phyloP scores from a whole-genome alignment of 2,113 vertebrate genomes.

The Oceanites oceanicus region DNA sequence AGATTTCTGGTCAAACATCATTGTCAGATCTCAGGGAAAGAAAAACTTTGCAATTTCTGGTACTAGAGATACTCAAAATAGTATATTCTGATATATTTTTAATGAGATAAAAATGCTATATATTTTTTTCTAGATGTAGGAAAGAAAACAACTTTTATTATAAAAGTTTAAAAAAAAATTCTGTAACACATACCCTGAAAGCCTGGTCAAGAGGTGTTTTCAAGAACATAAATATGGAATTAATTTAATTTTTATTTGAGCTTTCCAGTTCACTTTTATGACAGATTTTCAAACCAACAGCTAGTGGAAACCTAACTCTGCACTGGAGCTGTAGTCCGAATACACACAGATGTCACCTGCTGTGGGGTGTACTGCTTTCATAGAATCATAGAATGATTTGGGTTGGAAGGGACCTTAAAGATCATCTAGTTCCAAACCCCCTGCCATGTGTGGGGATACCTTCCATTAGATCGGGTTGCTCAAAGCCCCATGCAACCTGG shows the following conservation, averaged over 20 bases:
- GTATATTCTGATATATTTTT: not conserved
- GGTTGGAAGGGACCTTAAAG: not conserved
- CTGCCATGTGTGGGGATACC: not conserved
- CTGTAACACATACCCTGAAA: not conserved
- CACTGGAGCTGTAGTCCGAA: not conserved
- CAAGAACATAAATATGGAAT: not conserved
- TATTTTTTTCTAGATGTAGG: not conserved
- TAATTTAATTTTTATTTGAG: not conserved
- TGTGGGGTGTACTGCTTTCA: not conserved
- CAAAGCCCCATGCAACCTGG: not conserved
- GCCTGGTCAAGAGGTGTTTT: not conserved
- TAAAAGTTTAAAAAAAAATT: not conserved
- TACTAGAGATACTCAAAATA: not conserved
- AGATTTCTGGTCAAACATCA: not conserved
- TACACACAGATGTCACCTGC: not conserved
- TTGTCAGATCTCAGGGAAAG: not conserved
- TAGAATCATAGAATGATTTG: not conserved
- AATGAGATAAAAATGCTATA: not conserved
- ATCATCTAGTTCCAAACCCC: not conserved
- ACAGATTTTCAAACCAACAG: not conserved
- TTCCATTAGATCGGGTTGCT: not conserved
- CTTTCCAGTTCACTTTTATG: not conserved
- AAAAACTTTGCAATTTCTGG: not conserved
- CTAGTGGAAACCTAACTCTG: not conserved
- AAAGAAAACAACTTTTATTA: not conserved